Evolutionary conservation across 2,113 vertebrate species (phyloP).

Genomic region (Cephalopholis sonnerati): DNA sequence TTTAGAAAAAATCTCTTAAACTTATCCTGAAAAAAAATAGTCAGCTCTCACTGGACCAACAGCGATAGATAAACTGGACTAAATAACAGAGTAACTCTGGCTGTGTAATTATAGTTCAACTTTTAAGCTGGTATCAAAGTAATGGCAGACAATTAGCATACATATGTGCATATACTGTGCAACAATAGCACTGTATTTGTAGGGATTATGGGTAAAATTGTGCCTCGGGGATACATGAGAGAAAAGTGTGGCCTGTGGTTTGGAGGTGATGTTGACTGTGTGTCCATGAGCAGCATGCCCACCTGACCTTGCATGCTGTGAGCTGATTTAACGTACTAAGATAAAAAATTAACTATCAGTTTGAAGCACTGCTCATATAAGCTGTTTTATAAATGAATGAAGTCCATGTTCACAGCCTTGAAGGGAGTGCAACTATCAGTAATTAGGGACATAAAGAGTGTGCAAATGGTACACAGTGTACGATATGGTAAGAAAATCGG

Average conservation of each 20-base stretch:
- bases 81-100: not conserved
- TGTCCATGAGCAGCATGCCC: no score
- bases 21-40: no score
- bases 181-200: not conserved
- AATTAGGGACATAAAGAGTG: not conserved
- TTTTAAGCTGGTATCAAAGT: not conserved
- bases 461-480: no score
- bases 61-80: not conserved
- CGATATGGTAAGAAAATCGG: no score
- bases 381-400: not conserved
- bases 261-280: not conserved
- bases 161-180: not conserved
- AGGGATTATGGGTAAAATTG: slow-evolving; percentile 7
- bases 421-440: not conserved
- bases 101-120: not conserved
- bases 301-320: not conserved
- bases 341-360: not conserved
- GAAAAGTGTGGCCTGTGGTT: not conserved
- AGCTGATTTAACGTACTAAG: not conserved
- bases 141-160: not conserved
- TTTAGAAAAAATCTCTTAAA: no score
- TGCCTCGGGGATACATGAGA: not conserved
- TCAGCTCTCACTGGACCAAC: not conserved
- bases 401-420: not conserved
- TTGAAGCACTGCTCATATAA: no score